Percentiles rank a stretch among this genome's conserved stretches.
Evolutionary conservation across 1,140 invertebrate genomes (phyloP).

Genomic region (Leptestheria dahalacensis): DNA sequence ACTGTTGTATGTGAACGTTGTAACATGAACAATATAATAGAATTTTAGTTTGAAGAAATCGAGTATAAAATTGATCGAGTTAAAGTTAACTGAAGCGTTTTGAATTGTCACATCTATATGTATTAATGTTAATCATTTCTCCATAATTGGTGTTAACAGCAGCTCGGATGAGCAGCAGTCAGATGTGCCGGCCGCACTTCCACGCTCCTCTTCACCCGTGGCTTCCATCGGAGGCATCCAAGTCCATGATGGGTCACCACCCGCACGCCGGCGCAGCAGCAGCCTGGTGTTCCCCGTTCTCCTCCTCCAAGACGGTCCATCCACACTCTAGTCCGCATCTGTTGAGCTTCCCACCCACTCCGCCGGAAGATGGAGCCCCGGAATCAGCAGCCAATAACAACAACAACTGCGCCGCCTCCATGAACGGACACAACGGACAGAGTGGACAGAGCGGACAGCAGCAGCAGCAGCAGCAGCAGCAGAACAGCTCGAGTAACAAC

Average conservation of each 20-base stretch:
- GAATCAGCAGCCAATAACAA: constrained; percentile 46
- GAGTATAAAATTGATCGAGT: too few species aligned
- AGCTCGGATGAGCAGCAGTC: constrained; percentile 42
- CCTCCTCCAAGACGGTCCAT: constrained; percentile 16
- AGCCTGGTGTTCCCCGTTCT: constrained; percentile 20
- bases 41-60: too few species aligned
- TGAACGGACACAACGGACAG: too few species aligned
- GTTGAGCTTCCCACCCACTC: constrained; percentile 83
- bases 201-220: constrained; percentile 66
- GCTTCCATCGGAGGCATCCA: constrained; percentile 41
- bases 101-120: too few species aligned
- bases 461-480: constrained; percentile 12
- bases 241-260: constrained; percentile 30
- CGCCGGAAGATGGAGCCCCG: constrained; percentile 74
- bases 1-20: too few species aligned
- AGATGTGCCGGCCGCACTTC: constrained; percentile 81
- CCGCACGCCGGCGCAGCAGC: constrained; percentile 17
- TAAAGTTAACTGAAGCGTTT: too few species aligned
- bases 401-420: constrained; percentile 24
- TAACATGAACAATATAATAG: too few species aligned
- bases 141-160: constrained; percentile 16
- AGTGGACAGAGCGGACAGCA: too few species aligned
- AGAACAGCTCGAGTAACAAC: constrained; percentile 26
- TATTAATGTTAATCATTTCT: too few species aligned
- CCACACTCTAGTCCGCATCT: constrained; percentile 40